Percentiles rank a stretch among this genome's conserved stretches.
These are phyloP conservation scores for Samia ricini DNA, from an alignment of 1,140 invertebrate species.

Conservation along the genomic window DNA sequence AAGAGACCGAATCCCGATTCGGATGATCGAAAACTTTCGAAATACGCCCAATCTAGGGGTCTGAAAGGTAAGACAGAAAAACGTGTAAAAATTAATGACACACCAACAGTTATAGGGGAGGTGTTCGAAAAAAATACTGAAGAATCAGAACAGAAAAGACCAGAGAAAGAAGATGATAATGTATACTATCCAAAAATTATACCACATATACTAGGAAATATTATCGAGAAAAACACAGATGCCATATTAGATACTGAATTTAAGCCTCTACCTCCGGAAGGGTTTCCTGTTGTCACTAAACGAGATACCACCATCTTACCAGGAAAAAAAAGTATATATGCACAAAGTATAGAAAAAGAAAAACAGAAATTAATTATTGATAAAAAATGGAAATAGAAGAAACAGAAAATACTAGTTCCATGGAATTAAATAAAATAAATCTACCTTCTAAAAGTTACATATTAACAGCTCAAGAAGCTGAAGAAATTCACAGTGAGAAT, in stretches of 20 bases:
- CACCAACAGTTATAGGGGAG: constrained; percentile 42
- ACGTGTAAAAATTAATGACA: constrained; percentile 29
- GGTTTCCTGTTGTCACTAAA: constrained; percentile 52
- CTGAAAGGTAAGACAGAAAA: constrained; percentile 45
- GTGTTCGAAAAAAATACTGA: constrained; percentile 50
- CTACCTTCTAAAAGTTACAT: constrained; percentile 73
- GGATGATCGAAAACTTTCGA: constrained; percentile 52
- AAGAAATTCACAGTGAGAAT: constrained; percentile 87
- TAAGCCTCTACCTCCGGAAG: constrained; percentile 39
- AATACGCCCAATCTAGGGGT: constrained; percentile 64
- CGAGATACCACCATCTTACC: constrained; percentile 23
- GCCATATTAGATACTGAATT: constrained; percentile 31
- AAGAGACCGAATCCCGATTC: constrained; percentile 34
- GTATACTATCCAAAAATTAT: constrained; percentile 72
- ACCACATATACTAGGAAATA: constrained; percentile 78
- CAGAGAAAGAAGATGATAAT: constrained; percentile 59
- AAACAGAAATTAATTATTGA: background rate
- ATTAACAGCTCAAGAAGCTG: constrained; percentile 75
- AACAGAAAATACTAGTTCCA: constrained; percentile 21
- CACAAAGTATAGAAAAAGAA: constrained; percentile 36
- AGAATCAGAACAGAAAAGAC: constrained; percentile 40
- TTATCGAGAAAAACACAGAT: constrained; percentile 79
- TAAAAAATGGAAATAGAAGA: constrained; percentile 64
- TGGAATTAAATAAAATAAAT: constrained; percentile 30
- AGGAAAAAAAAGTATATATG: constrained; percentile 24